Conservation (phyloP, 2,888 invertebrate species). For the Camptogramma bilineatum region DNA sequence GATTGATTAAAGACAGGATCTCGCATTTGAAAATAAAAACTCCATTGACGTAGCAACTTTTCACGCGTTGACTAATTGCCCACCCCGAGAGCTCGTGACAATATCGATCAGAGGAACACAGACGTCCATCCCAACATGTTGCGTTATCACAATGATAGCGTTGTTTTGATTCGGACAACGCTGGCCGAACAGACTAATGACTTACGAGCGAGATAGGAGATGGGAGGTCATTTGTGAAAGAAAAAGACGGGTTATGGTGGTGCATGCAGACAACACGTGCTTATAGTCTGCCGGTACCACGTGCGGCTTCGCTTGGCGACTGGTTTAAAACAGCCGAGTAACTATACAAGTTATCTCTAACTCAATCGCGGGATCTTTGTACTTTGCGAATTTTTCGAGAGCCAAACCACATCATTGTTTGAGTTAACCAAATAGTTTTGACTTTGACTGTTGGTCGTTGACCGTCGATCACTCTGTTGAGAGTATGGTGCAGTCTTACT, state of each 20-base stretch:
- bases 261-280: slow-evolving; percentile 63
- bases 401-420: slow-evolving; percentile 1
- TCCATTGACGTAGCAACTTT: slow-evolving; percentile 24
- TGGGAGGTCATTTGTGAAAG: slow-evolving; percentile 45
- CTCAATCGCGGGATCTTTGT: slow-evolving; percentile 11
- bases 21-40: slow-evolving; percentile 16
- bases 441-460: slow-evolving; percentile 10
- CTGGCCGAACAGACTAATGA: slow-evolving; percentile 49
- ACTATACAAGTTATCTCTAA: slow-evolving; percentile 5
- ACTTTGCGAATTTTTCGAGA: slow-evolving; percentile 12
- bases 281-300: slow-evolving; percentile 27
- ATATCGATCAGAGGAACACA: slow-evolving; percentile 30
- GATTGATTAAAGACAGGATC: slow-evolving; percentile 8
- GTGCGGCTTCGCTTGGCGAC: slow-evolving; percentile 27
- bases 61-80: slow-evolving; percentile 34
- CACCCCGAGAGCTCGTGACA: slow-evolving; percentile 28
- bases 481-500: too few species aligned
- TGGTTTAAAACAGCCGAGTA: too few species aligned
- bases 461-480: background rate
- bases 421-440: slow-evolving; percentile 14
- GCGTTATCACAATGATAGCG: slow-evolving; percentile 39
- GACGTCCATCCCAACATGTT: slow-evolving; percentile 34
- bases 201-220: slow-evolving; percentile 41
- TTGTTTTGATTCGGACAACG: slow-evolving; percentile 47
- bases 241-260: slow-evolving; percentile 59